Percentiles rank a stretch among this genome's conserved stretches.
These are phyloP conservation scores for Scopus umbretta DNA, from an alignment of 2,113 vertebrate species.

Conservation along the genomic window DNA sequence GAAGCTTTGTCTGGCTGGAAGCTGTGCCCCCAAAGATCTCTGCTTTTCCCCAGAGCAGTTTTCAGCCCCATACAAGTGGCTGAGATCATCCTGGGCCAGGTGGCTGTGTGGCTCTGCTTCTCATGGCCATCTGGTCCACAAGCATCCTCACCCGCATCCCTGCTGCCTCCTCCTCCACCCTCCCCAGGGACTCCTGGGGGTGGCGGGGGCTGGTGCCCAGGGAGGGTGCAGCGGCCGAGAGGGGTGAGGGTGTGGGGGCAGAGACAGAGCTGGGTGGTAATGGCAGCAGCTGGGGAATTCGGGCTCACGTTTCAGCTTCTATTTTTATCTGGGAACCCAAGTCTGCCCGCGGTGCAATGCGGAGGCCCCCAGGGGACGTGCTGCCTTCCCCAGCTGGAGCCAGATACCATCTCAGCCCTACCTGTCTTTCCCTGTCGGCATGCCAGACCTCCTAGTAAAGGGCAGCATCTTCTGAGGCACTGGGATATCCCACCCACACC, in stretches of 20 bases:
- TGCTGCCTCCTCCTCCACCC: not conserved
- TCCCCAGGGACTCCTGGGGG: not conserved
- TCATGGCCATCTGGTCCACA: not conserved
- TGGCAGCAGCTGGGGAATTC: rapidly evolving
- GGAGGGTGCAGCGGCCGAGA: rapidly evolving
- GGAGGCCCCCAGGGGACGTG: not conserved
- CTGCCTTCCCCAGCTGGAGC: not conserved
- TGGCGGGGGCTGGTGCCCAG: rapidly evolving
- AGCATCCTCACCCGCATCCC: not conserved
- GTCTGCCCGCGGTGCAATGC: not conserved
- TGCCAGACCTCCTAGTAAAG: not conserved
- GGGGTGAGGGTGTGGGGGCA: not conserved
- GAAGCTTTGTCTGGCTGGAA: not conserved
- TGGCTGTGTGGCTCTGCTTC: not conserved
- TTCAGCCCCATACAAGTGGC: not conserved
- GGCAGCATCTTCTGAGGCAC: not conserved
- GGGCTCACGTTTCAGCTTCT: constrained; percentile 30
- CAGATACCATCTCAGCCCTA: not conserved
- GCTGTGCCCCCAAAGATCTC: not conserved
- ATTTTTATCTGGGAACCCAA: constrained; percentile 27
- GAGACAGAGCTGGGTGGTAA: not conserved
- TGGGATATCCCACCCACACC: rapidly evolving
- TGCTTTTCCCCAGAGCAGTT: not conserved
- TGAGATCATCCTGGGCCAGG: not conserved
- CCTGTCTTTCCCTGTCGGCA: not conserved